A percentile compares a stretch with the other conserved stretches of the same genome.
Conservation (phyloP, 2,888 invertebrate genomes). For the Frankliniella fusca region DNA sequence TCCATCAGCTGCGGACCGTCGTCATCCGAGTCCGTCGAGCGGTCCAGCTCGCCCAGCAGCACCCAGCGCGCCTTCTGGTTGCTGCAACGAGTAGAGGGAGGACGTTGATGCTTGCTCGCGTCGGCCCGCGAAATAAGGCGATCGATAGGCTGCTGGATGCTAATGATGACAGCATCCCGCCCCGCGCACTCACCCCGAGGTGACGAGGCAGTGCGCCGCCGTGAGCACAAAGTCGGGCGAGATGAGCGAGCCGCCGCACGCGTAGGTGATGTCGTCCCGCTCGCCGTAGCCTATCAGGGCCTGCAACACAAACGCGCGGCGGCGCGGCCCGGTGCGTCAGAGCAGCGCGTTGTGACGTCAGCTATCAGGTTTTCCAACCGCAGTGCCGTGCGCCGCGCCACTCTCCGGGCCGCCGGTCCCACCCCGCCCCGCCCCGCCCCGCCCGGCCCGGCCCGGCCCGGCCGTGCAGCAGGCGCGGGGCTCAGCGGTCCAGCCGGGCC, state of each 20-base stretch:
- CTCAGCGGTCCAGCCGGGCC: too few relatives aligned
- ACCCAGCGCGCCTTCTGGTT: background rate
- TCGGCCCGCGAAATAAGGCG: background rate
- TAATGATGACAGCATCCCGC: background rate
- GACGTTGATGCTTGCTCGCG: too few relatives aligned
- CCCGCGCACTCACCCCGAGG: background rate
- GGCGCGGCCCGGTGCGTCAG: background rate
- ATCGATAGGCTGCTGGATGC: background rate
- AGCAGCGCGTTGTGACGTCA: background rate
- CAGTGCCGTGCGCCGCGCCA: background rate
- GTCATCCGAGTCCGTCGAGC: background rate
- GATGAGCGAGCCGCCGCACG: slow-evolving; percentile 32
- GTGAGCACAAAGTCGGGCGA: slow-evolving; percentile 31
- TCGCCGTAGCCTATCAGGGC: slow-evolving; percentile 32
- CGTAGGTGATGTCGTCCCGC: slow-evolving; percentile 27
- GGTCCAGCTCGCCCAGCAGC: slow-evolving; percentile 4
- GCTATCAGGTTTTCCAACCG: background rate
- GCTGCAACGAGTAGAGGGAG: background rate
- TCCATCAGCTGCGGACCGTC: background rate
- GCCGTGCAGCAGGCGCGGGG: too few relatives aligned
- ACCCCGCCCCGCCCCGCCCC: too few relatives aligned
- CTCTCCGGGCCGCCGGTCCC: too few relatives aligned
- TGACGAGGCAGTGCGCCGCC: slow-evolving; percentile 20
- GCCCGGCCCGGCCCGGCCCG: too few relatives aligned
- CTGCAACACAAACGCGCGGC: slow-evolving; percentile 1